These are phyloP conservation scores for Pleuronectes platessa DNA, from an alignment of 2,113 vertebrate genomes.

Conservation along the genomic window DNA sequence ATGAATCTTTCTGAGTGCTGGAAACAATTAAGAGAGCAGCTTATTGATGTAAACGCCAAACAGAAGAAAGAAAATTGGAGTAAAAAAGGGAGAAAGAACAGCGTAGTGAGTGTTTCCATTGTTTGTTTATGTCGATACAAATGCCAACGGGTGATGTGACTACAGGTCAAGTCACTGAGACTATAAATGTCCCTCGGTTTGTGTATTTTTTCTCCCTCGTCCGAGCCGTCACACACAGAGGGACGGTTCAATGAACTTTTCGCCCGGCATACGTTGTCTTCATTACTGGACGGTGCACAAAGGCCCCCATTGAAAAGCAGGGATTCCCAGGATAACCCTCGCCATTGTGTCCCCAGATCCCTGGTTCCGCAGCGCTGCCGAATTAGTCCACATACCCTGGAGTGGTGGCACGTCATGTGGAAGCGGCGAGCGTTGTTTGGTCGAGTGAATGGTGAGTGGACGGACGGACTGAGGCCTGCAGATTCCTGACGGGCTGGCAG, in stretches of 20 bases:
- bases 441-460: neutral
- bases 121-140: neutral
- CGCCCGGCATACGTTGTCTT: constrained; percentile 69
- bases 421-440: constrained; percentile 29
- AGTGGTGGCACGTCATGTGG: constrained; percentile 31
- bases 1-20: neutral
- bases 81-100: neutral
- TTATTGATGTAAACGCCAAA: constrained; percentile 10
- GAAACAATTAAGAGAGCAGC: neutral
- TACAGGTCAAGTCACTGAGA: constrained; percentile 16
- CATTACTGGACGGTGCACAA: constrained; percentile 72
- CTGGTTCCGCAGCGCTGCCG: constrained; percentile 58
- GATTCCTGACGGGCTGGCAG: constrained; percentile 47
- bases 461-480: constrained; percentile 38
- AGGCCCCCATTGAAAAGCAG: constrained; percentile 64
- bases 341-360: constrained; percentile 67
- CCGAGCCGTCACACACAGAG: constrained; percentile 24
- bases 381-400: constrained; percentile 66
- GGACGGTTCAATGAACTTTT: constrained; percentile 49
- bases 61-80: neutral
- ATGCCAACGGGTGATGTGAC: neutral
- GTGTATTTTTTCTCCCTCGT: constrained; percentile 23
- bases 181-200: neutral
- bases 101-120: neutral
- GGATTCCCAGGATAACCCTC: constrained; percentile 71